Evolutionary conservation across 1,140 invertebrate species (phyloP).

Genomic region (Subanguina moxae): DNA sequence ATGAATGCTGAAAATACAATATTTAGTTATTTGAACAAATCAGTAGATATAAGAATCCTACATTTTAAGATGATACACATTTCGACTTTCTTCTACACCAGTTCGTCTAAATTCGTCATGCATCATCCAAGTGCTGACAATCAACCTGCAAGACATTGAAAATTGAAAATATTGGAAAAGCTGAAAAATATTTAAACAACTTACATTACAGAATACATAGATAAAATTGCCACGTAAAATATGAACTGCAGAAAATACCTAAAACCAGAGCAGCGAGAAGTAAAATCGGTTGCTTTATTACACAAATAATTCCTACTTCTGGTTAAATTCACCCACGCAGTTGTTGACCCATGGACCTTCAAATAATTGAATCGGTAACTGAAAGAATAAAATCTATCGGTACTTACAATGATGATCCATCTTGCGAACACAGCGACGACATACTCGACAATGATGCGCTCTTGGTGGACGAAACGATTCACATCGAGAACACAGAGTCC

Average conservation of each 20-base stretch:
- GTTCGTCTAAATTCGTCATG: constrained; percentile 60
- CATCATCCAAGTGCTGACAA: constrained; percentile 47
- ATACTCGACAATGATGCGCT: constrained; percentile 83
- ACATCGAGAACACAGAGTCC: constrained; percentile 79
- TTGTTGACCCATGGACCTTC: constrained; percentile 76
- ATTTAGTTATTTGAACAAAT: not conserved
- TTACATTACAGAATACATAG: constrained; percentile 45
- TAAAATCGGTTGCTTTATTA: too few relatives aligned
- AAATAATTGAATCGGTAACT: constrained; percentile 7
- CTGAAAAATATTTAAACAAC: too few relatives aligned
- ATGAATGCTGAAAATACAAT: constrained; percentile 70
- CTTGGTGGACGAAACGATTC: constrained; percentile 77
- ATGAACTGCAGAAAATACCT: constrained; percentile 83
- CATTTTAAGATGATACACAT: constrained; percentile 63
- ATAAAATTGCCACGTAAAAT: constrained; percentile 66
- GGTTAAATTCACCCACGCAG: constrained; percentile 86
- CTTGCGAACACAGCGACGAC: constrained; percentile 75
- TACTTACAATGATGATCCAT: constrained; percentile 82
- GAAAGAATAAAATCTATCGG: constrained; percentile 11
- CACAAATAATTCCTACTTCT: constrained; percentile 64
- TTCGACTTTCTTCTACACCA: constrained; percentile 71
- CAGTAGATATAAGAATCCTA: constrained; percentile 19
- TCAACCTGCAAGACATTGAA: constrained; percentile 37
- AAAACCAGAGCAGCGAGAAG: too few relatives aligned
- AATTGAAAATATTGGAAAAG: constrained; percentile 8